Conservation (phyloP, 2,888 invertebrate genomes). For the Acleris emargana region DNA sequence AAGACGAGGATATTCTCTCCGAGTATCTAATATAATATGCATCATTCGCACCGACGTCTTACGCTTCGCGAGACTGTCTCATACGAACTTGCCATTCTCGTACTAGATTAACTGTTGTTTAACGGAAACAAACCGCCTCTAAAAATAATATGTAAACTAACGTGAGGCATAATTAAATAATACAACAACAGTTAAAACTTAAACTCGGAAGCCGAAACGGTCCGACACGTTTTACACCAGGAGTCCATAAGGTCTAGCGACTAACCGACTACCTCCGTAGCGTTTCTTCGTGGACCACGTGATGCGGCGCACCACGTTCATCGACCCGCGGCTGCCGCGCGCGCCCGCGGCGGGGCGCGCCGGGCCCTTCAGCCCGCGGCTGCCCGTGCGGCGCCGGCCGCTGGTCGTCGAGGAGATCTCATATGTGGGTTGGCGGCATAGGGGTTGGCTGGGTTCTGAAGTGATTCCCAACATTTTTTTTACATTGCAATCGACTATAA, state of each 20-base stretch:
- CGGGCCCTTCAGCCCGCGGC: constrained; percentile 74
- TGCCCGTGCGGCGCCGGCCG: constrained; percentile 74
- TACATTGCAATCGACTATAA: too few species aligned
- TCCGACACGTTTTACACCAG: neutral
- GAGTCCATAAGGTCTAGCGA: neutral
- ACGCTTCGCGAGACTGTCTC: too few species aligned
- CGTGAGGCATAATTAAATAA: too few species aligned
- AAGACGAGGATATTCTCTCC: too few species aligned
- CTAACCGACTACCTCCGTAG: constrained; percentile 54
- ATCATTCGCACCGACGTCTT: too few species aligned
- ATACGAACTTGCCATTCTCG: too few species aligned
- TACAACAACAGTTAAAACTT: too few species aligned
- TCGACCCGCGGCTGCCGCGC: constrained; percentile 97
- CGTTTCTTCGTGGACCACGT: constrained; percentile 98
- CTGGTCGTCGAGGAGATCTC: constrained; percentile 58
- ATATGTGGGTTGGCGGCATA: neutral
- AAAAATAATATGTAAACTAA: too few species aligned
- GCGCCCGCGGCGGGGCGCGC: constrained; percentile 82
- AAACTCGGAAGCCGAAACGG: too few species aligned
- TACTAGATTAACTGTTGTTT: too few species aligned
- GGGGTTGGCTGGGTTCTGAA: constrained; percentile 4
- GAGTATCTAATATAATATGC: too few species aligned
- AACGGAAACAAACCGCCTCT: too few species aligned
- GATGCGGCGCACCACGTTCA: constrained; percentile 96
- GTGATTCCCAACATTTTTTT: neutral